Evolutionary conservation across 2,113 vertebrate species (phyloP).

Genomic region (Herpetotheres cachinnans): DNA sequence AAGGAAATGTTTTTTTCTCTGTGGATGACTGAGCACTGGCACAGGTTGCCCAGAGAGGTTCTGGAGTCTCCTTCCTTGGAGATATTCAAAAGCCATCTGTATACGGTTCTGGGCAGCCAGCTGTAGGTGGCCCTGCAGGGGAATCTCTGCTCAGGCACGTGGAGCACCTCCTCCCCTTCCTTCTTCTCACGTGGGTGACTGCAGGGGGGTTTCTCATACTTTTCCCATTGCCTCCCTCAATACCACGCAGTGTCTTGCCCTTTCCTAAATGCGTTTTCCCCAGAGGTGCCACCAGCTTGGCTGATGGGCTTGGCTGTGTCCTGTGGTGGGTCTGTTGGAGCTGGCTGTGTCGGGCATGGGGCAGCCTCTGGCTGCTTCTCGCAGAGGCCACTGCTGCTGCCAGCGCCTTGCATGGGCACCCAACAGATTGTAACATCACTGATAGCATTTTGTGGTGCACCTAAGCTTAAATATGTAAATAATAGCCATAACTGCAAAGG

Average conservation of each 20-base stretch:
- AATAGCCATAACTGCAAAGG: neutral
- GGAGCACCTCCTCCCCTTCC: neutral
- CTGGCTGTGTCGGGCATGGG: neutral
- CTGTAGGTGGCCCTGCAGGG: too few species aligned
- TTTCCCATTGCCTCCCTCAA: neutral
- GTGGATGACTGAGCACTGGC: too few species aligned
- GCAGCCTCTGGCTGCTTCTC: neutral
- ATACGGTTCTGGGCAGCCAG: too few species aligned
- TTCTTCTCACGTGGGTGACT: neutral
- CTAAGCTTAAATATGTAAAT: neutral
- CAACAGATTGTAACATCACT: neutral
- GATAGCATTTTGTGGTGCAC: neutral
- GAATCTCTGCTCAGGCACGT: too few species aligned
- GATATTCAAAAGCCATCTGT: too few species aligned
- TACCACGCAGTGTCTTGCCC: neutral
- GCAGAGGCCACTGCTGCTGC: neutral
- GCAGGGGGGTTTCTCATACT: neutral
- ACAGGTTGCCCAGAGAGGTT: too few species aligned
- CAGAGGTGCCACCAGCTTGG: neutral
- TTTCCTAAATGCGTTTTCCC: neutral
- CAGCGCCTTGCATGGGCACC: neutral
- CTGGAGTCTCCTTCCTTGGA: too few species aligned
- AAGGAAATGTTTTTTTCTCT: neutral
- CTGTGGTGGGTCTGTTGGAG: neutral
- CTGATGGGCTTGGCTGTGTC: neutral